Percentiles rank a stretch among this genome's conserved stretches.
These are phyloP conservation scores for Ibidorhyncha struthersii DNA, from an alignment of 2,113 vertebrate genomes.

Conservation along the genomic window DNA sequence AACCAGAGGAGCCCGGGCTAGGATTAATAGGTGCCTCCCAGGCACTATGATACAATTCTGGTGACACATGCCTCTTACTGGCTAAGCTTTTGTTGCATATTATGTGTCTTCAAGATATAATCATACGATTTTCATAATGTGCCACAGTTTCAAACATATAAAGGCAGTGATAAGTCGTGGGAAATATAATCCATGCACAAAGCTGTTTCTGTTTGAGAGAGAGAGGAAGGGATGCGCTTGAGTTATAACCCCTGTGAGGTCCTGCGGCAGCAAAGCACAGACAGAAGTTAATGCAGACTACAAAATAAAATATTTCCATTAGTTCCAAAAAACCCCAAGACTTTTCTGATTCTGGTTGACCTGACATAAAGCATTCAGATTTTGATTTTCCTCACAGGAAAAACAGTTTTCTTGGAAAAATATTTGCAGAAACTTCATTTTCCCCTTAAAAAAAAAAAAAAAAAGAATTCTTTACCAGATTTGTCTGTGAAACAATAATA, in stretches of 20 bases:
- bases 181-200: neutral
- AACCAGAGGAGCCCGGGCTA: neutral
- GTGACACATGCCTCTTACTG: neutral
- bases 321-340: neutral
- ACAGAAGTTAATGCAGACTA: neutral
- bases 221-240: neutral
- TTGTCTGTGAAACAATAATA: neutral
- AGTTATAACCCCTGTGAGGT: neutral
- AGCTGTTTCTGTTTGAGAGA: neutral
- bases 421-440: neutral
- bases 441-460: neutral
- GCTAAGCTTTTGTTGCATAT: neutral
- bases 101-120: neutral
- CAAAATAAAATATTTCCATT: neutral
- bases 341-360: neutral
- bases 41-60: neutral
- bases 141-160: neutral
- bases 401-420: neutral
- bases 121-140: neutral
- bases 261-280: neutral
- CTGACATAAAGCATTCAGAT: neutral
- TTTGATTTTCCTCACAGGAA: neutral
- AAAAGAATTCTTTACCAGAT: rapidly evolving
- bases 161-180: rapidly evolving
- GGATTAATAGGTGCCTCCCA: neutral